phyloP scores from a whole-genome alignment of 2,113 vertebrate genomes.

The Ptychochromis oligacanthus region DNA sequence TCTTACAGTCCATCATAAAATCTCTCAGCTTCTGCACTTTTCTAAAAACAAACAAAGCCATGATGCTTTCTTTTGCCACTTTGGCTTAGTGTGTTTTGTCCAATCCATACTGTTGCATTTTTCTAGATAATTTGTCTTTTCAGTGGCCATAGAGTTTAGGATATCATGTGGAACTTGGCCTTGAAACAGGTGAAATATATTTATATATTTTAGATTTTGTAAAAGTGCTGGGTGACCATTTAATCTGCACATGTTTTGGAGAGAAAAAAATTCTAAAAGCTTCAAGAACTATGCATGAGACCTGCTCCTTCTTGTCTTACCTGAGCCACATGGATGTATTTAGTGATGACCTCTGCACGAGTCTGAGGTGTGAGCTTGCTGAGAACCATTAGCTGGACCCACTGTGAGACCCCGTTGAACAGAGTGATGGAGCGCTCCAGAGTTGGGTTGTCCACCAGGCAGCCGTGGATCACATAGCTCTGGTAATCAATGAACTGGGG shows the following conservation, averaged over 20 bases:
- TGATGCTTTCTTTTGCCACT: neutral
- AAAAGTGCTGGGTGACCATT: neutral
- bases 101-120: neutral
- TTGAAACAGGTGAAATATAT: neutral
- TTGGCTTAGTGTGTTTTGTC: neutral
- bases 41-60: neutral
- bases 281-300: neutral
- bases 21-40: neutral
- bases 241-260: neutral
- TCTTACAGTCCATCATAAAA: neutral
- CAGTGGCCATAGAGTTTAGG: neutral
- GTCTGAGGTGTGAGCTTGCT: slow-evolving; percentile 96
- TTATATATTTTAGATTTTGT: neutral
- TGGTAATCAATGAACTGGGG: slow-evolving; percentile 95
- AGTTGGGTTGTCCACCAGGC: slow-evolving; percentile 93
- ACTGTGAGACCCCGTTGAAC: slow-evolving; percentile 97
- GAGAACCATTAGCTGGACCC: slow-evolving; percentile 98
- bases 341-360: slow-evolving; percentile 95
- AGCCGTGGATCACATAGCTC: slow-evolving; percentile 94
- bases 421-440: slow-evolving; percentile 95
- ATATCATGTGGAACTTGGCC: neutral
- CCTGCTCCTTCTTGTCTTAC: slow-evolving; percentile 68
- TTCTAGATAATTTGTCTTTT: neutral
- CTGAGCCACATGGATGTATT: slow-evolving; percentile 97
- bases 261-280: neutral